Base-by-base conservation (phyloP, 2,113 vertebrate species). In the Nerophis lumbriciformis region DNA sequence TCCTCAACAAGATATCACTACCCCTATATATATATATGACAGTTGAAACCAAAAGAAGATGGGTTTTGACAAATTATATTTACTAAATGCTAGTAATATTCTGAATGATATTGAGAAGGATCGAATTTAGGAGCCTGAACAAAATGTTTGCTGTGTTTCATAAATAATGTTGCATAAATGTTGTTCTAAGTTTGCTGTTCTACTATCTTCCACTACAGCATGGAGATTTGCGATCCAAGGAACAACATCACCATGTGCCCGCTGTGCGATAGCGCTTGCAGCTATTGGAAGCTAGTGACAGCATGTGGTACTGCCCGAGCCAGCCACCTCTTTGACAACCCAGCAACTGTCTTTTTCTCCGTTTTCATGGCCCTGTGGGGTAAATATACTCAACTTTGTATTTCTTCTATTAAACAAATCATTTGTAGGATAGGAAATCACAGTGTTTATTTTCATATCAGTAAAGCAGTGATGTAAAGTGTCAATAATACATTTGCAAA, bases 351-450 rank as follows among this genome's bases (percentile, higher is more conserved):
- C 59, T 94, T 98, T 89, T 99, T 98, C 88, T 94, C 97, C 0
- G 84, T 99, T 79, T 98, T 99, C 84, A 98, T 98, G 97, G 94
- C 96, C 57, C 92, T 99, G 35, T 98, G 97, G 97, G 96, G 97
- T 97, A 80, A 90, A 90, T 13, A 54, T 9, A 48, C 16, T 55
- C 1, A 4, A 6, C 16, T 19, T 6, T 56, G 6, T 5, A 8
- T 5, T 8, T 37, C 14, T 6, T 53, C 11, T 36, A 8, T n/a
- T n/a, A 50, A 50, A 16, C 4, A 50, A 4, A 28, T 28, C 28
- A 28, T 28, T 28, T 28, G 28, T 28, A 28, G 28, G 28, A 28
- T 28, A 28, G 28, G 28, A 28, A 28, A 28, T 28, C 28, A 28
- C 28, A 28, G 28, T 28, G 2, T 28, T 28, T 19, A 19, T 19